Percentiles rank a stretch among this genome's conserved stretches.
Evolutionary conservation across 2,888 invertebrate genomes (phyloP).

Genomic region (Hecatera dysodea): DNA sequence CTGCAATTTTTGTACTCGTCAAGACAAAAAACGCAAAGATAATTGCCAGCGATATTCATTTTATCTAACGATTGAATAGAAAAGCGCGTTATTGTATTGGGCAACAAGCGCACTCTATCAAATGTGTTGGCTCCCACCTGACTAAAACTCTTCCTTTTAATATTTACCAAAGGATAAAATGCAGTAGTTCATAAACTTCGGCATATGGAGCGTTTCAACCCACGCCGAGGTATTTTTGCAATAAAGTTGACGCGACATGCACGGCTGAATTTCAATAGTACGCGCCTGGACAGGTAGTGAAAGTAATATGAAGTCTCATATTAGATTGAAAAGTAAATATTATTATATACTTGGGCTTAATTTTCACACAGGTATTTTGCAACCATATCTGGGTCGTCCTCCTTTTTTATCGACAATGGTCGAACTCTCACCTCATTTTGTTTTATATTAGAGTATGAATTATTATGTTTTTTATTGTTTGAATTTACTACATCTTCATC

Average conservation of each 20-base stretch:
- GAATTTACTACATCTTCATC: too few relatives aligned
- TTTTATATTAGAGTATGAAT: too few relatives aligned
- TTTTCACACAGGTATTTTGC: not conserved
- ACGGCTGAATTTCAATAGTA: slow-evolving; percentile 60
- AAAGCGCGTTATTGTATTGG: slow-evolving; percentile 13
- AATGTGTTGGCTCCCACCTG: slow-evolving; percentile 44
- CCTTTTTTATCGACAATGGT: too few relatives aligned
- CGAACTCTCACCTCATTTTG: too few relatives aligned
- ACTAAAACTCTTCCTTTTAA: slow-evolving; percentile 38
- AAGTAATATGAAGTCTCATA: slow-evolving; percentile 53
- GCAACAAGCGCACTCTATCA: slow-evolving; percentile 37
- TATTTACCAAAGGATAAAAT: slow-evolving; percentile 36
- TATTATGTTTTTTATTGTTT: too few relatives aligned
- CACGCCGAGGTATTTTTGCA: slow-evolving; percentile 60
- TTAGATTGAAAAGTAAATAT: slow-evolving; percentile 37
- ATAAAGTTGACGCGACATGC: slow-evolving; percentile 59
- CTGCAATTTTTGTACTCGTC: not conserved
- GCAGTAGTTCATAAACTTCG: slow-evolving; percentile 48
- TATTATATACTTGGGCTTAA: not conserved
- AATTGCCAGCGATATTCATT: slow-evolving; percentile 10
- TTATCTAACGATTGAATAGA: slow-evolving; percentile 14
- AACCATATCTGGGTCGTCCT: too few relatives aligned
- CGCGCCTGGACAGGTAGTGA: slow-evolving; percentile 39
- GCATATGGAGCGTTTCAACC: slow-evolving; percentile 48
- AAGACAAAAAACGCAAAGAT: slow-evolving; percentile 1